Evolutionary conservation across 53 echinoderm and acorn worm genomes (phyloP).

Genomic region (Astropecten irregularis): DNA sequence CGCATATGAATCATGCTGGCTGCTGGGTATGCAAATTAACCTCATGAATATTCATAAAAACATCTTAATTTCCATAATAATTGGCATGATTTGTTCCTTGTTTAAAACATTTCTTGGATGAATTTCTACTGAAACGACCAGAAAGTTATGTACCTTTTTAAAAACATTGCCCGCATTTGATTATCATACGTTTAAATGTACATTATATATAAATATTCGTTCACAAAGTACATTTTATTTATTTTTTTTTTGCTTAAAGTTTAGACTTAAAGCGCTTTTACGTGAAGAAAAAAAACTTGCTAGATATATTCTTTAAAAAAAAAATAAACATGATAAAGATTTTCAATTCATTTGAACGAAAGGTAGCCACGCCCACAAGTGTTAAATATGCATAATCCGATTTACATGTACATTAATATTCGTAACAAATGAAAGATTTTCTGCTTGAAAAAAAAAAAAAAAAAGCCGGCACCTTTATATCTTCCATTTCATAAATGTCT

Average conservation of each 20-base stretch:
- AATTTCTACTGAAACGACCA: no score
- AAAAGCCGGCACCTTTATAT: not conserved
- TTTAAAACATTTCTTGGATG: no score
- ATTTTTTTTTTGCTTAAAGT: not conserved
- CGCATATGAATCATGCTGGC: not conserved
- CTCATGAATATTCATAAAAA: conserved; percentile 11
- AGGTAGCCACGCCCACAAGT: conserved; percentile 54
- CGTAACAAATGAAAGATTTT: conserved; percentile 12
- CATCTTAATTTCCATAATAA: no score
- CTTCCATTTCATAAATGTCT: conserved; percentile 10
- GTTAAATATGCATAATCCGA: conserved; percentile 50
- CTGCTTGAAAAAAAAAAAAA: not conserved
- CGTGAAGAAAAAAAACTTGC: conserved; percentile 3
- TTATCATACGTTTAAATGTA: not conserved
- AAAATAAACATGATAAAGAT: no score
- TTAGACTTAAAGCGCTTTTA: not conserved
- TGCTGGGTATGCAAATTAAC: conserved; percentile 7
- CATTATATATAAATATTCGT: conserved; percentile 3
- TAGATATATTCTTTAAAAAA: not conserved
- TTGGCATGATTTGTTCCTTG: no score
- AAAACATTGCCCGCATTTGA: no score
- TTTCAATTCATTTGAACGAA: conserved; percentile 12
- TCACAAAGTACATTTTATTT: conserved; percentile 32
- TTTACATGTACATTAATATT: conserved; percentile 49
- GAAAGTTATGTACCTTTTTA: no score